Evolutionary conservation across 2,113 vertebrate species (phyloP).

Genomic region (Vulpes vulpes): DNA sequence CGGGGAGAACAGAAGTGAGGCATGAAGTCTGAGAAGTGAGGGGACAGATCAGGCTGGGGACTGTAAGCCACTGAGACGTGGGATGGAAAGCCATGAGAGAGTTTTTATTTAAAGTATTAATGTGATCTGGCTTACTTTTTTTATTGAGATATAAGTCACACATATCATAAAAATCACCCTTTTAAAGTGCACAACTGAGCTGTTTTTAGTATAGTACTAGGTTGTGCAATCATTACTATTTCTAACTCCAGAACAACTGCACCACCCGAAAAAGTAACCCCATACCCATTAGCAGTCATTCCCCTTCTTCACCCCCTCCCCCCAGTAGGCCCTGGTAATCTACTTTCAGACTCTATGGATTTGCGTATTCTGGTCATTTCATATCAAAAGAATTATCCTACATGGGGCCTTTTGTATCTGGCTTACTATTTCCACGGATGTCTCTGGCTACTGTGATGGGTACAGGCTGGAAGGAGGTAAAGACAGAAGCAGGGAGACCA

Average conservation of each 20-base stretch:
- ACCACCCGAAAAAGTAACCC: not conserved
- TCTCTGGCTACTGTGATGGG: not conserved
- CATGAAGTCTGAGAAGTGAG: not conserved
- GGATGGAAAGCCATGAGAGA: not conserved
- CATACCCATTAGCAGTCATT: not conserved
- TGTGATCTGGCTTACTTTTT: not conserved
- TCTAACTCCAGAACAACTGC: constrained; percentile 35
- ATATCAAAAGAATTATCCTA: not conserved
- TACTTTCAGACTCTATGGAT: not conserved
- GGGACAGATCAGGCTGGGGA: not conserved
- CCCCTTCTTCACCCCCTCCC: too few relatives aligned
- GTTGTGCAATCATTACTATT: not conserved
- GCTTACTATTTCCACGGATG: not conserved
- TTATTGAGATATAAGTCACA: constrained; percentile 29
- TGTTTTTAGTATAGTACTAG: not conserved
- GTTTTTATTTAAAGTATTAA: not conserved
- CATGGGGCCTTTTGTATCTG: not conserved
- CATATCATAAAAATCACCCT: not conserved
- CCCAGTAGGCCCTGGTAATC: not conserved
- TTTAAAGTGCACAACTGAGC: not conserved
- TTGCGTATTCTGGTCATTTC: not conserved
- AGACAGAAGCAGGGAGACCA: not conserved
- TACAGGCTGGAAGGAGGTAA: not conserved
- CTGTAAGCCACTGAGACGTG: not conserved
- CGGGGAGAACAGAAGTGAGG: not conserved